A percentile compares a stretch with the other conserved stretches of the same genome.
Evolutionary conservation across 2,113 vertebrate species (phyloP).

Genomic region (Brachionichthys hirsutus): DNA sequence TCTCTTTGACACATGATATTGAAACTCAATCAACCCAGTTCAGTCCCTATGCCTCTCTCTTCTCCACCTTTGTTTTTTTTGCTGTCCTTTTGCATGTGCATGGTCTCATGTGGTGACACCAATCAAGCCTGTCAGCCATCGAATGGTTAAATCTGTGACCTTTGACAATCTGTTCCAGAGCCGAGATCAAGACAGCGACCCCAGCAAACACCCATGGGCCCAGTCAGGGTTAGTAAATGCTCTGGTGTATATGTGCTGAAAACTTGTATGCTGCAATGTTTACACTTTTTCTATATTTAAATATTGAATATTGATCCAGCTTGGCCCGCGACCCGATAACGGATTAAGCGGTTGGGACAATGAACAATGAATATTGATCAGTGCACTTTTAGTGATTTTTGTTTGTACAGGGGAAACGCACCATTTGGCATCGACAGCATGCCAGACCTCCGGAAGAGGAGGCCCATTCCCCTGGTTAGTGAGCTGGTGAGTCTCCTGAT

Average conservation of each 20-base stretch:
- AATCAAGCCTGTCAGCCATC: not conserved
- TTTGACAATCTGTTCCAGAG: constrained; percentile 69
- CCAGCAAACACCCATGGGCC: constrained; percentile 85
- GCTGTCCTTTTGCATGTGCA: constrained; percentile 23
- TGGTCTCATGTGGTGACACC: constrained; percentile 18
- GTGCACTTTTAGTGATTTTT: constrained; percentile 23
- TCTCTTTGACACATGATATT: constrained; percentile 34
- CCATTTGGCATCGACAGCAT: constrained; percentile 97
- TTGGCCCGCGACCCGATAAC: too few relatives aligned
- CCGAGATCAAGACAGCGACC: constrained; percentile 80
- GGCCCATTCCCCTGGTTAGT: constrained; percentile 91
- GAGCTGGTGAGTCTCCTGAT: constrained; percentile 86
- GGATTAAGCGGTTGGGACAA: too few relatives aligned
- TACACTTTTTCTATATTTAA: too few relatives aligned
- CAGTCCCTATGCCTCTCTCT: not conserved
- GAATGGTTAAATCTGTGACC: constrained; percentile 28
- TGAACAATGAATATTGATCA: not conserved
- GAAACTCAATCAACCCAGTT: constrained; percentile 70
- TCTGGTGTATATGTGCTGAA: not conserved
- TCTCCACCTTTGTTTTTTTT: constrained; percentile 24
- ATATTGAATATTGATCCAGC: too few relatives aligned
- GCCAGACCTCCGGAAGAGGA: constrained; percentile 92
- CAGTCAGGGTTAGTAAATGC: constrained; percentile 87
- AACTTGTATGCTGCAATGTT: not conserved
- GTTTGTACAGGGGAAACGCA: constrained; percentile 79